These are phyloP conservation scores for Urosaurus nigricauda DNA, from an alignment of 2,797 vertebrate species.

Conservation along the genomic window DNA sequence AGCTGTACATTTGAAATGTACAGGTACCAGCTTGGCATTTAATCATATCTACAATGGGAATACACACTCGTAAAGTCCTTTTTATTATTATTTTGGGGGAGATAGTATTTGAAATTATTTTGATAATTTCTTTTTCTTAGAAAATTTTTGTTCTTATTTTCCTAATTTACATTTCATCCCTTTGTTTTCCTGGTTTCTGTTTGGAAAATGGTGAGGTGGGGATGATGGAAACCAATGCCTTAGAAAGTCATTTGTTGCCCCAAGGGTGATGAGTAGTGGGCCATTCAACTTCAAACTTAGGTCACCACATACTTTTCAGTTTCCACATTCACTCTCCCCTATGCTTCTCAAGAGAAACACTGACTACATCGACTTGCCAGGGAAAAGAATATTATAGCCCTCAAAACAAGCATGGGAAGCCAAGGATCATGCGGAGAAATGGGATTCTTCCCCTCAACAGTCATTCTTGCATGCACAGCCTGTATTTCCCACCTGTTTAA, in stretches of 20 bases:
- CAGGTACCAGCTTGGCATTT: conserved; percentile 7
- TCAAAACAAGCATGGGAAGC: not conserved
- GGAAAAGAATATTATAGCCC: not conserved
- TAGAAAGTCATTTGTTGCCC: conserved; percentile 1
- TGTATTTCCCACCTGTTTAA: not conserved
- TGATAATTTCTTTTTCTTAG: not conserved
- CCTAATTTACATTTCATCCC: not conserved
- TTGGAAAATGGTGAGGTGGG: not conserved
- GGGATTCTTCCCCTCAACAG: not conserved
- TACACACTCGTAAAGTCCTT: not conserved
- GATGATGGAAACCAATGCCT: not conserved
- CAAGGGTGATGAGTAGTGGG: not conserved
- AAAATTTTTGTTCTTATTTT: not conserved
- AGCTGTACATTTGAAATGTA: conserved; percentile 12
- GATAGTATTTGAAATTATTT: not conserved
- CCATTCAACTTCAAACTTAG: not conserved
- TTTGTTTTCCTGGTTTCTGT: conserved; percentile 2
- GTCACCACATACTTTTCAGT: not conserved
- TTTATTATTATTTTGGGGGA: not conserved
- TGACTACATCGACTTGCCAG: not conserved
- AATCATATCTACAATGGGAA: conserved; percentile 13
- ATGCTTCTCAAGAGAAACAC: not conserved
- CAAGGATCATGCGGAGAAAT: not conserved
- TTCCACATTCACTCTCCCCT: not conserved
- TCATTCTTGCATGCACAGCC: not conserved